Percentiles rank a stretch among this genome's conserved stretches.
Conservation (phyloP, 2,797 vertebrate genomes). For the Alosa sapidissima region DNA sequence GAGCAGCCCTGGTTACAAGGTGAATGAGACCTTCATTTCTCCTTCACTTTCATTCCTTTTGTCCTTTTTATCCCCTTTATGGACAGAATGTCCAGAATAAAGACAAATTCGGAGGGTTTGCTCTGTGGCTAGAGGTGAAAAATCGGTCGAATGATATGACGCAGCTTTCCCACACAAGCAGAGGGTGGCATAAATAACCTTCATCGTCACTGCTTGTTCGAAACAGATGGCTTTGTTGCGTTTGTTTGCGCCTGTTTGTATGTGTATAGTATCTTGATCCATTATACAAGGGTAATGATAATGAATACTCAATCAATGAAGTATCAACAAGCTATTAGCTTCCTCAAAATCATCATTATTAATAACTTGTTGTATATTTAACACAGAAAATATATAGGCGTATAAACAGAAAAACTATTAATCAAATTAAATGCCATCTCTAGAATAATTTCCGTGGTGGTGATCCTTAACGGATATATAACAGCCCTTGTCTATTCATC, state of each 20-base stretch:
- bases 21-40: conserved; percentile 57
- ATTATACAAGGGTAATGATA: neutral
- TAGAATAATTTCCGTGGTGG: too few species aligned
- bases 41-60: conserved; percentile 45
- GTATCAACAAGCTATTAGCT: neutral
- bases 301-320: neutral
- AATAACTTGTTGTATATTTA: neutral
- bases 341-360: neutral
- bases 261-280: neutral
- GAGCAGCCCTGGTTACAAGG: conserved; percentile 47
- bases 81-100: conserved; percentile 14
- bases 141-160: neutral
- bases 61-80: neutral
- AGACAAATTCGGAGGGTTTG: neutral
- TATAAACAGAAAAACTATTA: too few species aligned
- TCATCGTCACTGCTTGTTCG: neutral
- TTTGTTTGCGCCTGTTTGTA: neutral
- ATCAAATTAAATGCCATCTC: too few species aligned
- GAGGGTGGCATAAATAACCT: neutral
- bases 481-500: neutral
- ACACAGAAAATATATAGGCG: too few species aligned
- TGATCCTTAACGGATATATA: neutral
- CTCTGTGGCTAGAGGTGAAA: neutral
- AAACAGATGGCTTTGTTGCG: conserved; percentile 7
- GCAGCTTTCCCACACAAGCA: neutral